Base-by-base conservation (phyloP, 2,888 invertebrate species). In the Drosophila crucigera region DNA sequence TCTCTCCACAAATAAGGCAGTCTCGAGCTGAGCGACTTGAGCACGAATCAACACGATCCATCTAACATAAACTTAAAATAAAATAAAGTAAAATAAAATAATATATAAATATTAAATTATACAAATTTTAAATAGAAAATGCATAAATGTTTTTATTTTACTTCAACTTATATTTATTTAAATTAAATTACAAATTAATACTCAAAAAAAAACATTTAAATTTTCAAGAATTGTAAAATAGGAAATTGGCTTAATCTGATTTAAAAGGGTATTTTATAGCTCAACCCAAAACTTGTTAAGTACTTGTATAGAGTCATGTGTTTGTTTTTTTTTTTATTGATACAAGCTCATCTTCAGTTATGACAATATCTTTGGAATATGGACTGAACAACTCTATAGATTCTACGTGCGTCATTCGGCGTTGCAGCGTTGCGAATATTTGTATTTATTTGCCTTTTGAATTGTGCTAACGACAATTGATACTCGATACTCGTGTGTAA, bases 391-490 rank as follows among this genome's bases (percentile, higher is more conserved):
- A 30, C 39, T 41, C 30, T n/a, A 30, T 19, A 0, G 7, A 37
- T 19, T 16, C 10, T 16, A 37, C 59, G 64, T 79, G 78, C 78
- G 78, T 79, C 78, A 81, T 63, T 43, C 54, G 33, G 10, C 25
- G 28, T 64, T 50, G 50, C 61, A 47, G n/a, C 39, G 19, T 37
- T 47, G 25, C 65, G 9, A 60, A 81, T 62, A 65, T 50, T 65
- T 59, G 52, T 71, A 59, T 68, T 77, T 67, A 50, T 55, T 77
- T 68, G 31, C n/a, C 2, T 41, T 5, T 50, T 55, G 41, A 63
- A 62, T 76, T 66, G 63, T 64, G 71, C 65, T 56, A 80, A 80
- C 61, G 65, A 76, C n/a, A 63, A 77, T 54, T 71, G 63, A 56
- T 52, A 49, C 59, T 49, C 47, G 22, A 47, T 25, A 9, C 9